Evolutionary conservation across 2,797 vertebrate genomes (phyloP), one percentile per base, ranked within the genome.

Genomic region (Melanotaenia parkinsoni): DNA sequence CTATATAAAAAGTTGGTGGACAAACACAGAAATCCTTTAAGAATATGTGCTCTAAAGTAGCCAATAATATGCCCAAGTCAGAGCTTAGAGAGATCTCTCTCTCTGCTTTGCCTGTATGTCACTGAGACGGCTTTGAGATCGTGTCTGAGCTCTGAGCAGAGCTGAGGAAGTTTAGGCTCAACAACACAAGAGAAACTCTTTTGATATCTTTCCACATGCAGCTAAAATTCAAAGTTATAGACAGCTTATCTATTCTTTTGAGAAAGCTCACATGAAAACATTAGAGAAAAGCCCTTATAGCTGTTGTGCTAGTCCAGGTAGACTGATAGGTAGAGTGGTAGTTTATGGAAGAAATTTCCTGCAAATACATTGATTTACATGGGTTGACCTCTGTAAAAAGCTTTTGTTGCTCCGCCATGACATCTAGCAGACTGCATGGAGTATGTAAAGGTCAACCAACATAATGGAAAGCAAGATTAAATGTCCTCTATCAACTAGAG

Each of bases 1-100:
- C 65, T 72, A 71, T 62, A 59, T 84, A 74, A 80, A 66, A 83
- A 18, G 5, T 38, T 47, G 76, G 58, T 45, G 60, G 58, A 72
- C 51, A 47, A 61, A 70, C 33, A 80, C 67, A 78, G 72, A 75
- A 40, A 58, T 75, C 73, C 43, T 69, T 47, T 22, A 56, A 74
- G 68, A 80, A 77, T 74, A 75, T 67, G 61, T 2, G 72, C 26
- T 45, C 63, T 51, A 24, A 74, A 72, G 74, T 61, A 71, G 66
- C 74, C 79, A 62, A 76, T 72, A 80, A 83, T 72, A 62, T 37
- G 22, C 40, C 26, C 5, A 2, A 18, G 61, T 33, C 0, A 16
- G 59, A 24, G 4, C 10, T 24, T 28, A 28, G 28, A 28, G 28
- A 28, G 28, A 28, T 28, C 28, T 28, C 28, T 28, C 28, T 28